Evolutionary conservation across 37 sponge, comb jelly and placozoan species (phyloP).

Genomic region (Sycon ciliatum): DNA sequence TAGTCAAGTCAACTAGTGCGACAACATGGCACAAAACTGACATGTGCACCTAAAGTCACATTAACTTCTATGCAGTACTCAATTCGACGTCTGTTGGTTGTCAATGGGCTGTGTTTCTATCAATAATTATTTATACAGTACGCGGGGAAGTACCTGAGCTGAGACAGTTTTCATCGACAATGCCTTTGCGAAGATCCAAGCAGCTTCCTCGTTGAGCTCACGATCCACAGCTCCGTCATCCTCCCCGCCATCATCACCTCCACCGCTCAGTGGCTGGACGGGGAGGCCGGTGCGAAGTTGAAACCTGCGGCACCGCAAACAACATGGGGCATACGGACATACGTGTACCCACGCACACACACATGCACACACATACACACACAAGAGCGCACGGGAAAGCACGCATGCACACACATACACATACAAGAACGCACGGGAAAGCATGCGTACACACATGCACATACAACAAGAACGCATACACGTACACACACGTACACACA

Average conservation of each 20-base stretch:
- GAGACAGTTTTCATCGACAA: too few species aligned
- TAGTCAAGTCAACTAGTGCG: too few species aligned
- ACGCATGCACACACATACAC: constrained; percentile 53
- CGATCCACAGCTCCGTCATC: too few species aligned
- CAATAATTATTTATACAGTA: too few species aligned
- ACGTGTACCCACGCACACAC: constrained; percentile 13
- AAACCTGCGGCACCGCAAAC: neutral
- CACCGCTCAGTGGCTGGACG: constrained; percentile 9
- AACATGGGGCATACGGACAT: neutral
- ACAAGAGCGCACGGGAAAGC: neutral
- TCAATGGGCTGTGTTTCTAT: too few species aligned
- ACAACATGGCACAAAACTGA: too few species aligned
- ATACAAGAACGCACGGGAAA: constrained; percentile 56
- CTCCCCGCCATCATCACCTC: too few species aligned
- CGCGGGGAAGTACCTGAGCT: too few species aligned
- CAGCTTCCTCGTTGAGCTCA: too few species aligned
- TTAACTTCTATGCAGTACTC: too few species aligned
- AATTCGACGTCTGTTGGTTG: constrained; percentile 25
- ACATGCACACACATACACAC: neutral
- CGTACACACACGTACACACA: neutral
- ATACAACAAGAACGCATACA: neutral
- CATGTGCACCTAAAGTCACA: too few species aligned
- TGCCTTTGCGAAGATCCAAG: too few species aligned
- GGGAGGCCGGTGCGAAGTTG: neutral
- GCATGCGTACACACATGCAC: constrained; percentile 41